Evolutionary conservation across 2,888 invertebrate genomes (phyloP).

Genomic region (Leptopterna dolabrata): DNA sequence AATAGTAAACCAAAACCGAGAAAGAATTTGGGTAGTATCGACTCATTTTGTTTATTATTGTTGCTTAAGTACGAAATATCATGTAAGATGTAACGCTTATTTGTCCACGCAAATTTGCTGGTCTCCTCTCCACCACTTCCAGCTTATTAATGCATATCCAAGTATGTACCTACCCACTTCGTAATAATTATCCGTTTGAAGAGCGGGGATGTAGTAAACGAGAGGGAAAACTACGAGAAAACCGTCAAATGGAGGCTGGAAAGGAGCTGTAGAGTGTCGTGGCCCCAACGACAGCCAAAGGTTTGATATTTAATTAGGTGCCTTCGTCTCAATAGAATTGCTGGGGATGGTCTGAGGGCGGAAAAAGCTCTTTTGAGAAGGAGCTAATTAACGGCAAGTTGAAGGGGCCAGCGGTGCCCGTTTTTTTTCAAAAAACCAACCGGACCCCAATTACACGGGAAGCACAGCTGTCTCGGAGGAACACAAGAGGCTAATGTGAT

Average conservation of each 20-base stretch:
- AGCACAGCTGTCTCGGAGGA: neutral
- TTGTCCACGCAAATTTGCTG: no score
- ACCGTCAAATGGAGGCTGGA: neutral
- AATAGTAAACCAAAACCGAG: no score
- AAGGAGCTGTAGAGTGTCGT: neutral
- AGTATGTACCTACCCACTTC: no score
- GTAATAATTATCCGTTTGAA: no score
- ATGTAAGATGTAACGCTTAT: no score
- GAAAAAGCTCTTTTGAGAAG: neutral
- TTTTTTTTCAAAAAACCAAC: neutral
- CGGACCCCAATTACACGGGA: neutral
- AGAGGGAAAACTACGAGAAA: neutral
- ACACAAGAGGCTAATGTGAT: neutral
- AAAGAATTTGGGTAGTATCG: no score
- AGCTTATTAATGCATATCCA: no score
- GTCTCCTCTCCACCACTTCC: no score
- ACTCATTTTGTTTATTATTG: no score
- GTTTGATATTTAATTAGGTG: conserved; percentile 11
- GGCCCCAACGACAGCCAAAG: neutral
- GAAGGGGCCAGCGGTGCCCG: neutral
- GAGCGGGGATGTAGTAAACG: no score
- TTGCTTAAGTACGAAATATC: no score
- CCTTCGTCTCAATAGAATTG: neutral
- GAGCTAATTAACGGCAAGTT: neutral
- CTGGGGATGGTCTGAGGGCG: neutral